Evolutionary conservation across 2,888 invertebrate genomes (phyloP).

Genomic region (Heliothis peltigera): DNA sequence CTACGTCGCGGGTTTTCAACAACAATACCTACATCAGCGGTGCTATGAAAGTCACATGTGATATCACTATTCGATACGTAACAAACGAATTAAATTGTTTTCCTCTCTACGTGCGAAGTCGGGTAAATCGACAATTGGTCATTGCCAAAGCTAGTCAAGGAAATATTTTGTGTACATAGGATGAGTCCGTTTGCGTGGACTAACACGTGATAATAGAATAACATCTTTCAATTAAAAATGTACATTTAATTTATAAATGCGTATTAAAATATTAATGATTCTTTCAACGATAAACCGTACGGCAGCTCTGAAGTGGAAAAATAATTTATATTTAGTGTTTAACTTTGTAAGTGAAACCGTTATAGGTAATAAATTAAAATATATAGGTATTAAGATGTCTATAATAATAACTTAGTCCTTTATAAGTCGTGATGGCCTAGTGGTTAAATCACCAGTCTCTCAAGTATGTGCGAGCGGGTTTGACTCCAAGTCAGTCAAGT

Average conservation of each 20-base stretch:
- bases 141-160: constrained; percentile 53
- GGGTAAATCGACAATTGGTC: constrained; percentile 52
- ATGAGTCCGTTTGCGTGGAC: constrained; percentile 16
- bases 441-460: too few species aligned
- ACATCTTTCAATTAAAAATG: not conserved
- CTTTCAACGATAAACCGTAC: not conserved
- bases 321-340: too few species aligned
- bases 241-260: too few species aligned
- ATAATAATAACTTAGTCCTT: not conserved
- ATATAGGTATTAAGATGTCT: too few species aligned
- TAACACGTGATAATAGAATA: constrained; percentile 6
- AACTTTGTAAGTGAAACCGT: too few species aligned
- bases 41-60: constrained; percentile 25
- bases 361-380: too few species aligned
- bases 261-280: not conserved
- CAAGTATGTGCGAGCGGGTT: too few species aligned
- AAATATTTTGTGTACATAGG: constrained; percentile 24
- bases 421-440: too few species aligned
- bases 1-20: constrained; percentile 3
- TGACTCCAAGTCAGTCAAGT: too few species aligned
- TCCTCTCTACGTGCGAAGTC: constrained; percentile 53
- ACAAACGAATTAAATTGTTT: constrained; percentile 31
- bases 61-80: constrained; percentile 11
- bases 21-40: constrained; percentile 1
- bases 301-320: too few species aligned